Conservation (phyloP, 1,140 invertebrate genomes). For the Drosophila willistoni region DNA sequence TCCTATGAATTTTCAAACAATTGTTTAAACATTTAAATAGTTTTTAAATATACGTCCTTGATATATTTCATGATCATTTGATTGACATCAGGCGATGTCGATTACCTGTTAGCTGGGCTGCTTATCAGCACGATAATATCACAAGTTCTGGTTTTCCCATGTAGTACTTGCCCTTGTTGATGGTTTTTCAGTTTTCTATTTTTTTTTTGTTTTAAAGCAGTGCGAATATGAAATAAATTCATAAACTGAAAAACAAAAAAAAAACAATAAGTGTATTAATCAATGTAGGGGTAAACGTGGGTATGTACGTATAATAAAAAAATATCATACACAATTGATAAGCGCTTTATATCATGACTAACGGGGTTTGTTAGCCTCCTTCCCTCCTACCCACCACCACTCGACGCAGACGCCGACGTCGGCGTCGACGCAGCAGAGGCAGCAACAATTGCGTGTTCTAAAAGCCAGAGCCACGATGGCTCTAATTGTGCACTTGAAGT, state of each 20-base stretch:
- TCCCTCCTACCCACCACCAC: neutral
- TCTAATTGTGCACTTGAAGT: constrained; percentile 10
- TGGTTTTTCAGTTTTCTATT: too few relatives aligned
- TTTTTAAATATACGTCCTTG: too few relatives aligned
- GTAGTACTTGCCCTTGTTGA: constrained; percentile 12
- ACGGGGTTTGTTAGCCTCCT: neutral
- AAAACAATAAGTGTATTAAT: constrained; percentile 2
- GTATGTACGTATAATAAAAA: constrained; percentile 17
- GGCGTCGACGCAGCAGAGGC: too few relatives aligned
- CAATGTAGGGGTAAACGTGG: neutral
- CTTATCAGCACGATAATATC: constrained; percentile 35
- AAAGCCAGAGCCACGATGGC: neutral
- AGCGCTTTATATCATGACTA: constrained; percentile 13
- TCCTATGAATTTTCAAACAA: too few relatives aligned
- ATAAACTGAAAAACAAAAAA: constrained; percentile 48
- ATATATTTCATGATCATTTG: neutral
- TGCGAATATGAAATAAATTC: constrained; percentile 29
- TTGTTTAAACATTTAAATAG: too few relatives aligned
- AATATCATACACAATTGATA: constrained; percentile 15
- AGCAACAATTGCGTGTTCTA: constrained; percentile 9
- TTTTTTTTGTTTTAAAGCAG: constrained; percentile 20
- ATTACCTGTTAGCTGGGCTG: neutral
- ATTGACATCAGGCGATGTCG: constrained; percentile 37
- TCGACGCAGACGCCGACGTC: too few relatives aligned
- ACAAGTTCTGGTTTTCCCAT: constrained; percentile 25